Evolutionary conservation across 2,888 invertebrate genomes (phyloP).

Genomic region (Drosophila mercatorum): DNA sequence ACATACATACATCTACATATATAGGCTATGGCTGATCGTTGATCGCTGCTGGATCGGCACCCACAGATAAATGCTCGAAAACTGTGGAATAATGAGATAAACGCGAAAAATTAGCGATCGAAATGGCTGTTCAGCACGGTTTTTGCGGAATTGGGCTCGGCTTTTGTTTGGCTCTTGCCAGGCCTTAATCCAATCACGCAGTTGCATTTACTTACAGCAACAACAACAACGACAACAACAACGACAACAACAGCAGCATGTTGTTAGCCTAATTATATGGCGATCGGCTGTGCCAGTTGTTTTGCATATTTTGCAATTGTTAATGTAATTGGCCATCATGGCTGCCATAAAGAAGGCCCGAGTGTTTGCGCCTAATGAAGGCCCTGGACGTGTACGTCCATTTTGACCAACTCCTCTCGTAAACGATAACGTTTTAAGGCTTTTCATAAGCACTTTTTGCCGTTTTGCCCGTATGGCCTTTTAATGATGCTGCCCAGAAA

Average conservation of each 20-base stretch:
- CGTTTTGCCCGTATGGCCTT: slow-evolving; percentile 33
- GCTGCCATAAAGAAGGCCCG: slow-evolving; percentile 35
- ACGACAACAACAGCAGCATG: slow-evolving; percentile 31
- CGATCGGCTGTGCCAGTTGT: slow-evolving; percentile 35
- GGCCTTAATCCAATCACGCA: slow-evolving; percentile 76
- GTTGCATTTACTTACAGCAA: slow-evolving; percentile 71
- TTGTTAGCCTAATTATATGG: slow-evolving; percentile 71
- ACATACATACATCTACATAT: not conserved
- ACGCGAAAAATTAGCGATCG: slow-evolving; percentile 83
- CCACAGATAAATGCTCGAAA: slow-evolving; percentile 75
- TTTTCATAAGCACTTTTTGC: slow-evolving; percentile 63
- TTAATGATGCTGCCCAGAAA: slow-evolving; percentile 49
- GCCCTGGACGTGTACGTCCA: slow-evolving; percentile 45
- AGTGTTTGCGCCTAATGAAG: slow-evolving; percentile 44
- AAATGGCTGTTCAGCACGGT: slow-evolving; percentile 49
- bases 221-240: slow-evolving; percentile 9
- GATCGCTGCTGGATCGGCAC: slow-evolving; percentile 34
- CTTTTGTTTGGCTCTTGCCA: slow-evolving; percentile 35
- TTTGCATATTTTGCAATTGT: slow-evolving; percentile 75
- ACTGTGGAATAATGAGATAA: slow-evolving; percentile 82
- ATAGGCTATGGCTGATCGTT: not conserved
- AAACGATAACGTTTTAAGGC: slow-evolving; percentile 82
- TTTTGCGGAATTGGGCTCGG: slow-evolving; percentile 19
- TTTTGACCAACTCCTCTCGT: slow-evolving; percentile 74
- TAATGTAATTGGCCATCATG: slow-evolving; percentile 75